A percentile compares a stretch with the other conserved stretches of the same genome.
Evolutionary conservation across 2,888 invertebrate species (phyloP).

Genomic region (Dryococelus australis): DNA sequence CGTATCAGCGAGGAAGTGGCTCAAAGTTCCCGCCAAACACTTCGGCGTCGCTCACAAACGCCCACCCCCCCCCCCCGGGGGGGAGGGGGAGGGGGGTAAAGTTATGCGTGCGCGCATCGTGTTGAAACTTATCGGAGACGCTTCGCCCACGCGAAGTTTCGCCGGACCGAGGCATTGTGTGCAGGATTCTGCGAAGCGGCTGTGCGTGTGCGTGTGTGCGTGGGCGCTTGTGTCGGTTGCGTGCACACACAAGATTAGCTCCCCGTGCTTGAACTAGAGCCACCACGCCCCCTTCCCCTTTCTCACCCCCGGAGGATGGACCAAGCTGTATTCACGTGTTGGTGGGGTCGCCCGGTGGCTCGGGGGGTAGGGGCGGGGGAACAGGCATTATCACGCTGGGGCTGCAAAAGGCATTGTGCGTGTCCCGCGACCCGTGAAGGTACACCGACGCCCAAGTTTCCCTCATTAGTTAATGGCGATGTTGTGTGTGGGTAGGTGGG

Average conservation of each 20-base stretch:
- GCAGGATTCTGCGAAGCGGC: background rate
- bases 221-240: background rate
- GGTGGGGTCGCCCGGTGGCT: background rate
- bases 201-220: background rate
- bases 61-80: too few species aligned
- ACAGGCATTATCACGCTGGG: background rate
- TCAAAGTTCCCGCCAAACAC: too few species aligned
- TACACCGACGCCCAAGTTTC: background rate
- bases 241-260: slow-evolving; percentile 11
- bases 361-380: background rate
- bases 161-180: background rate
- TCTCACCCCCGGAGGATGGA: background rate
- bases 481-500: background rate
- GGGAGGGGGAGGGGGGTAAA: too few species aligned
- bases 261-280: background rate
- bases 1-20: too few species aligned
- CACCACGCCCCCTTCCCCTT: background rate
- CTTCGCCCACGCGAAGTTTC: background rate
- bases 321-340: background rate
- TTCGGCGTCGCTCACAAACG: too few species aligned
- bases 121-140: slow-evolving; percentile 3
- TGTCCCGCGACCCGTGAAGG: background rate
- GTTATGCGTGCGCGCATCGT: background rate
- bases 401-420: slow-evolving; percentile 10
- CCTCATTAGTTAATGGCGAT: slow-evolving; percentile 10